Base-by-base conservation (phyloP, 2,888 invertebrate species). In the Drosophila mercatorum region DNA sequence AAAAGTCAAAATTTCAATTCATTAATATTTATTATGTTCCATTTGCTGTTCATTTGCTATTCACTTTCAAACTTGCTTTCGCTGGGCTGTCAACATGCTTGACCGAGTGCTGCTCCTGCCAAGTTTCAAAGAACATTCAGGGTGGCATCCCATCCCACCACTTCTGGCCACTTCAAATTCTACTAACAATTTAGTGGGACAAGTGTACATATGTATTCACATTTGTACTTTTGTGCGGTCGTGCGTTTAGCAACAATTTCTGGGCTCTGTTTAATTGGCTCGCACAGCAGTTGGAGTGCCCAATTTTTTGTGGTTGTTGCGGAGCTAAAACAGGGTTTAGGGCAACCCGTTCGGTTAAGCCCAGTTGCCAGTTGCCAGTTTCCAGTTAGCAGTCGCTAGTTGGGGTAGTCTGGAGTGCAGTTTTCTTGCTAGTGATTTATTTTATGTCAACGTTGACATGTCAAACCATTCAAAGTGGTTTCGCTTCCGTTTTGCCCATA, bases 361-460 rank as follows among this genome's bases (percentile, higher is more conserved):
- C 58, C 53, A 2, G 55, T 41, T 55, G 59, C 57, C 71, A 83
- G 73, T 75, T 78, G 72, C 49, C 65, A 80, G 80, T 78, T 56
- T 17, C 57, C 71, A 81, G 73, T 75, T 78, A 70, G 49, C 65
- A 80, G 80, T 78, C 55, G 62, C 64, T 68, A 78, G 75, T 78
- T 78, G 75, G 55, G 65, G 67, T 67, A 81, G 74, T 68, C 70
- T 73, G 61, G 73, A 88, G 78, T 86, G 78, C 83, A 88, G 72
- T 81, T 80, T 73, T 73, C 73, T 78, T 59, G 51, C 66, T 78
- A 79, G 84, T 90, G 89, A 89, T 89, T 89, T 89, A 90, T 90
- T 89, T 89, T 86, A 88, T 89, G 86, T 84, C 90, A 89, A 83
- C 83, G 90, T 84, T 89, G 89, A 86, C 89, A 90, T 86, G 90